Percentiles rank a stretch among this genome's conserved stretches.
Evolutionary conservation across 1,140 invertebrate genomes (phyloP).

Genomic region (Leptopilina boulardi): DNA sequence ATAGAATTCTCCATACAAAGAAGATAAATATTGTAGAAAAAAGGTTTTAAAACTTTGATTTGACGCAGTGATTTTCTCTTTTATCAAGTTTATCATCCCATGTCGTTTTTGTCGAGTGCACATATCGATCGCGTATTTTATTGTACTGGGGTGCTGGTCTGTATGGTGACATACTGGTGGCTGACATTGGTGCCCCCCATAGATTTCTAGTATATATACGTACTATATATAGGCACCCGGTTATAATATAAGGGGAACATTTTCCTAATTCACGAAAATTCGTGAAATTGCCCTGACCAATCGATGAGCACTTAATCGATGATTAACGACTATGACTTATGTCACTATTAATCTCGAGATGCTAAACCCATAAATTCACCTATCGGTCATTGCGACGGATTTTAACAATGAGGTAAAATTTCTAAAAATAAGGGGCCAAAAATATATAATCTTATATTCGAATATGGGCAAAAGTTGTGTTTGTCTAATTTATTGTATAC

Average conservation of each 20-base stretch:
- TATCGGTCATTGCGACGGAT: slow-evolving; percentile 25
- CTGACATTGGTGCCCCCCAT: slow-evolving; percentile 43
- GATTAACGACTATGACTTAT: slow-evolving; percentile 55
- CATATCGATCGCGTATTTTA: slow-evolving; percentile 71
- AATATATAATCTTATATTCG: slow-evolving; percentile 51
- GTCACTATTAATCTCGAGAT: slow-evolving; percentile 31
- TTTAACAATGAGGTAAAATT: slow-evolving; percentile 33
- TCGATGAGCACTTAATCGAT: slow-evolving; percentile 53
- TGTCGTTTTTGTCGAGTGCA: slow-evolving; percentile 68
- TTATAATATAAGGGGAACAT: slow-evolving; percentile 32
- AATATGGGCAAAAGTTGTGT: not conserved
- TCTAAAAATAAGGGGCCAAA: slow-evolving; percentile 50
- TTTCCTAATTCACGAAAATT: slow-evolving; percentile 54
- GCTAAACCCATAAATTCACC: not conserved
- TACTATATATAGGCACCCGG: not conserved
- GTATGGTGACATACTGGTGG: slow-evolving; percentile 74
- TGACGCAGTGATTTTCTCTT: slow-evolving; percentile 62
- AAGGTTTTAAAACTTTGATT: not conserved
- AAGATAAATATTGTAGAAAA: not conserved
- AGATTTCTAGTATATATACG: slow-evolving; percentile 16
- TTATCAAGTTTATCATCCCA: slow-evolving; percentile 65
- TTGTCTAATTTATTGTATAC: too few species aligned
- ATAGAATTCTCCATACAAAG: too few species aligned
- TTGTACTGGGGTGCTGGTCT: slow-evolving; percentile 70
- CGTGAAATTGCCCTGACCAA: slow-evolving; percentile 48